A percentile compares a stretch with the other conserved stretches of the same genome.
Evolutionary conservation across 1,140 invertebrate species (phyloP).

Genomic region (Palaemon carinicauda): DNA sequence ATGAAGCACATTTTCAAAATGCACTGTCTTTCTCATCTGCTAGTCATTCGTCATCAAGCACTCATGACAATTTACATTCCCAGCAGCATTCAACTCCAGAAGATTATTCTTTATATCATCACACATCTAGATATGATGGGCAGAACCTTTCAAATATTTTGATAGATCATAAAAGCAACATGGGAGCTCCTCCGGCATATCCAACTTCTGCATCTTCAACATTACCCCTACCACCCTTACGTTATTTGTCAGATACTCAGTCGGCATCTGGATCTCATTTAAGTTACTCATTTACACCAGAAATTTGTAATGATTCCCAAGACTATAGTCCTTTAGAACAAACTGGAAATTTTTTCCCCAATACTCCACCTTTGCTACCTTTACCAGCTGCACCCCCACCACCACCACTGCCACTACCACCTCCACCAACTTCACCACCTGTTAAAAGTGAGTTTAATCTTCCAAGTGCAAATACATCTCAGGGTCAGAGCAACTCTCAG

Average conservation of each 20-base stretch:
- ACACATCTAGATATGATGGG: background rate
- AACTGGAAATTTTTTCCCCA: slow-evolving; percentile 7
- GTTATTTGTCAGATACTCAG: background rate
- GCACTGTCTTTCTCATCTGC: background rate
- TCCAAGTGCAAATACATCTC: background rate
- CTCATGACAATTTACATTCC: background rate
- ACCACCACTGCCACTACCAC: background rate
- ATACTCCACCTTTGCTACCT: background rate
- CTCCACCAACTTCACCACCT: background rate
- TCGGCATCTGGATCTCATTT: background rate
- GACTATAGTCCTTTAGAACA: slow-evolving; percentile 15
- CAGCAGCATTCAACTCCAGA: background rate
- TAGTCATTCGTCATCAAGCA: background rate
- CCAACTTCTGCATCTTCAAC: slow-evolving; percentile 1
- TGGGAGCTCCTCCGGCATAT: slow-evolving; percentile 34
- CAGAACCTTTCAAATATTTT: background rate
- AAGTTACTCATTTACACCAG: background rate
- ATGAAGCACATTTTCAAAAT: slow-evolving; percentile 38
- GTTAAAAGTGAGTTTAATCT: background rate
- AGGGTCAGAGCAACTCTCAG: background rate
- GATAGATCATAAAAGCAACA: background rate
- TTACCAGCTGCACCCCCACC: background rate
- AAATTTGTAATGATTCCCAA: background rate
- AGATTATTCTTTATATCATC: slow-evolving; percentile 27
- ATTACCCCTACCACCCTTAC: slow-evolving; percentile 6